Conservation (phyloP, 2,113 vertebrate genomes). For the Syrmaticus mikado region DNA sequence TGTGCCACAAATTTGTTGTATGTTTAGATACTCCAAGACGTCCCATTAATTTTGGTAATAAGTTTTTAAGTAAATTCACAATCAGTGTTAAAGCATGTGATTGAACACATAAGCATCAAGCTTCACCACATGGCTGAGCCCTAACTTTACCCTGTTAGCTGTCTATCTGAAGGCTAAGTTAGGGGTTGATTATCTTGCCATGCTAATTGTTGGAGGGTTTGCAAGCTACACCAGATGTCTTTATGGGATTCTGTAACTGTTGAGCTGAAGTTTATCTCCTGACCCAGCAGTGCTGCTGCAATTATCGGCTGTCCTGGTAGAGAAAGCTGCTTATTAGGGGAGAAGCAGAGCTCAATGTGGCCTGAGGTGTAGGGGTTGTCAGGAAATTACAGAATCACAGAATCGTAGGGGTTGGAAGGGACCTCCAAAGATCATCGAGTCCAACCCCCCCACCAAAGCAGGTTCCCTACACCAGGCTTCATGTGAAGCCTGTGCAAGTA, state of each 20-base stretch:
- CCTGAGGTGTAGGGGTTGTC: neutral
- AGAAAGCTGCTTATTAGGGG: neutral
- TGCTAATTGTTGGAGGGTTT: neutral
- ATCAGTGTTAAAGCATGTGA: neutral
- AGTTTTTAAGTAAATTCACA: neutral
- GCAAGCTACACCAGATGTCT: neutral
- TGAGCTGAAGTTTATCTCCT: neutral
- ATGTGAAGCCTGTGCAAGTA: neutral
- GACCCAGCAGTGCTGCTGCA: neutral
- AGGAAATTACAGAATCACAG: too few relatives aligned
- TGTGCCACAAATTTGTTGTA: neutral
- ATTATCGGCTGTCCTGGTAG: neutral
- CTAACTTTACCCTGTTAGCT: neutral
- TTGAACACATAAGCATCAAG: neutral
- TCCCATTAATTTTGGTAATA: neutral
- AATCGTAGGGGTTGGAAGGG: too few relatives aligned
- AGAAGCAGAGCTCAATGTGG: neutral
- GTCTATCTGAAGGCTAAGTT: neutral
- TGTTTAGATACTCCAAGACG: neutral
- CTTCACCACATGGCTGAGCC: neutral
- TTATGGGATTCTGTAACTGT: fast-evolving
- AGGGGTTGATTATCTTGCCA: neutral
- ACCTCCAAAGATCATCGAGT: too few relatives aligned
- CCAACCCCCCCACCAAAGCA: too few relatives aligned
- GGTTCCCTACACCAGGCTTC: too few relatives aligned